Evolutionary conservation across 1,140 invertebrate genomes (phyloP), one percentile per base, ranked within the genome.

Genomic region (Zaprionus camerounensis): DNA sequence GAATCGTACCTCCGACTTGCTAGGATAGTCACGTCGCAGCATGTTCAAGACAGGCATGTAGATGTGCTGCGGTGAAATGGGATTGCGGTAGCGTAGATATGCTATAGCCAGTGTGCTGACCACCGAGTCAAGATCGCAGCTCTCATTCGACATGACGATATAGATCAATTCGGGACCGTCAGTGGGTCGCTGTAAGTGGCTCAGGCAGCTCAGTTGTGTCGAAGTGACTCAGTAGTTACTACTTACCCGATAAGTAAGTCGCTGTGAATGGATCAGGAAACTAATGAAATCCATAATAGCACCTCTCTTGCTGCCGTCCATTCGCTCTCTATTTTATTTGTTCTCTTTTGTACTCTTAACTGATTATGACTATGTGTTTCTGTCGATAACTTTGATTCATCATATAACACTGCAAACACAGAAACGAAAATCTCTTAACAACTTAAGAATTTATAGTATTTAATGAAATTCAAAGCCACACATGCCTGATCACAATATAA

Each of bases 81-180:
- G 66, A 58, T 75, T 81, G 6, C 67, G 53, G 61, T 94, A 92
- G 3, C 61, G 73, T 13, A 67, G 53, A 46, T 75, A 81, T 3
- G 71, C 46, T 13, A 78, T 11, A 0, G 76, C 71, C 67, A 80
- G 15, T 0, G 73, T 80, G 63, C 80, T 72, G 1, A 96, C 93
- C n/a, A 94, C 94, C 0, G 96, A 96, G 91, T 96, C 96, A 59
- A 96, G 88, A 87, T 96, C 96, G 90, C 95, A 96, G 1, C 95
- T 94, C 80, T 95, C 95, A 91, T 96, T 96, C 28, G 96, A 96
- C 31, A 96, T 70, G 3, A 96, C 94, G 41, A 96, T 66, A 17
- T 84, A 83, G 59, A 86, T 58, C 1, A 64, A 57, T 3, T 74
- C 64, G 6, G 28, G 31, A 2, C 63, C 63, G 9, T 34, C 68